Evolutionary conservation across 2,888 invertebrate species (phyloP).

Genomic region (Ophion slaviceki): DNA sequence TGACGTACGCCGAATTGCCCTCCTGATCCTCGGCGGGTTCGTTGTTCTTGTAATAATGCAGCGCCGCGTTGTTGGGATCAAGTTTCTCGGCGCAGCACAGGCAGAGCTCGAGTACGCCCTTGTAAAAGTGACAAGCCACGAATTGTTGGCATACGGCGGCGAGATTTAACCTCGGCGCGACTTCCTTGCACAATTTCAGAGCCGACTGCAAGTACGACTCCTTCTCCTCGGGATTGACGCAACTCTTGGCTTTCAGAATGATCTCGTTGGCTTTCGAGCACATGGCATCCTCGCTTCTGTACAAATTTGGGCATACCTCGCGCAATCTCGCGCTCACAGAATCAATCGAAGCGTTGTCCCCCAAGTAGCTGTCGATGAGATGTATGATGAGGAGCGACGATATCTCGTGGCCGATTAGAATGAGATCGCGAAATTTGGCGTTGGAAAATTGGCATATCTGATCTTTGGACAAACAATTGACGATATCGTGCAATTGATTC

Average conservation of each 20-base stretch:
- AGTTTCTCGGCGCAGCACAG: conserved; percentile 92
- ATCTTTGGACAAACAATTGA: conserved; percentile 88
- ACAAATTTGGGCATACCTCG: conserved; percentile 96
- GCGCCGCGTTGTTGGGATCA: conserved; percentile 95
- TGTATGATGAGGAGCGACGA: conserved; percentile 91
- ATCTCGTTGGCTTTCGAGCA: conserved; percentile 97
- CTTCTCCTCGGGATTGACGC: conserved; percentile 90
- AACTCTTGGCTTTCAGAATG: conserved; percentile 91
- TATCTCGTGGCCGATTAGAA: conserved; percentile 91
- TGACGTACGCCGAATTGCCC: conserved; percentile 90
- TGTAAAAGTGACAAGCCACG: conserved; percentile 91
- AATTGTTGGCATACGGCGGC: conserved; percentile 94
- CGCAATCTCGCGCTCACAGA: conserved; percentile 94
- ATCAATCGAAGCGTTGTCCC: conserved; percentile 97
- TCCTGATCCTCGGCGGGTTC: conserved; percentile 93
- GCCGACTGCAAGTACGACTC: conserved; percentile 91
- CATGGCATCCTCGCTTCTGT: conserved; percentile 97
- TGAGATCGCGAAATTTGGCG: conserved; percentile 89
- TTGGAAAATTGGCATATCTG: conserved; percentile 86
- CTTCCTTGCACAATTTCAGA: conserved; percentile 93
- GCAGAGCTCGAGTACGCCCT: conserved; percentile 95
- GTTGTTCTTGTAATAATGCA: conserved; percentile 94
- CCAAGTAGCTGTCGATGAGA: conserved; percentile 95
- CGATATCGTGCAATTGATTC: conserved; percentile 94
- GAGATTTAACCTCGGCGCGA: conserved; percentile 94